phyloP scores from a whole-genome alignment of 2,888 invertebrate genomes.

The Nudaria mundana region DNA sequence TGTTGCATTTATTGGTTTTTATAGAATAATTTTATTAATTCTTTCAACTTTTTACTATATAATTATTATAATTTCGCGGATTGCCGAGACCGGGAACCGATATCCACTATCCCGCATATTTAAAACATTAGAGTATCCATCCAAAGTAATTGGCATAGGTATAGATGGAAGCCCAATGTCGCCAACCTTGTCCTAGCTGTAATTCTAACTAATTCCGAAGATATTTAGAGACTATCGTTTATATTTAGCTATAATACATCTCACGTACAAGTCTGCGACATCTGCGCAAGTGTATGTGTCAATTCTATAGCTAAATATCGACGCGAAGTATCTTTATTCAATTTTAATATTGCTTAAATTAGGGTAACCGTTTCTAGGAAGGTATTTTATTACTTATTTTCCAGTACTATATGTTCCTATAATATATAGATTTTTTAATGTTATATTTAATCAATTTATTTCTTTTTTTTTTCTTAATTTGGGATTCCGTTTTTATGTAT shows the following conservation, averaged over 20 bases:
- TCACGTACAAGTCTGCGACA: no score
- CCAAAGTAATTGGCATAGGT: conserved; percentile 34
- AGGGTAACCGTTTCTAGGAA: conserved; percentile 36
- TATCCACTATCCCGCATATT: conserved; percentile 12
- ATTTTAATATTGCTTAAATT: conserved; percentile 34
- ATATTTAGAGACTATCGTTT: conserved; percentile 13
- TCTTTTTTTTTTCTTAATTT: conserved; percentile 41
- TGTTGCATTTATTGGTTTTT: conserved; percentile 24
- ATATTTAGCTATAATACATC: conserved; percentile 7
- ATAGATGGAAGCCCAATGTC: conserved; percentile 26
- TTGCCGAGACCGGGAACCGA: conserved; percentile 4
- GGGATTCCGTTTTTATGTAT: conserved; percentile 34
- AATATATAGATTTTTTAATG: conserved; percentile 36
- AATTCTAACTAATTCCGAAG: conserved; percentile 30
- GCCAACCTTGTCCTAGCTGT: conserved; percentile 25
- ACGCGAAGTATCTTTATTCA: conserved; percentile 18
- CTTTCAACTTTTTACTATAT: not conserved
- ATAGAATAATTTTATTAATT: no score
- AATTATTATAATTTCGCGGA: conserved; percentile 1
- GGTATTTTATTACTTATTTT: conserved; percentile 30
- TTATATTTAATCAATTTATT: conserved; percentile 37
- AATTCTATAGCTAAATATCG: conserved; percentile 10
- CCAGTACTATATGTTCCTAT: conserved; percentile 46
- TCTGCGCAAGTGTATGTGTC: not conserved
- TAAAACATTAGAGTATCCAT: conserved; percentile 29